These are phyloP conservation scores for Stichodactyla mertensii DNA, from an alignment of 64 coral and sea anemone genomes.

Conservation along the genomic window DNA sequence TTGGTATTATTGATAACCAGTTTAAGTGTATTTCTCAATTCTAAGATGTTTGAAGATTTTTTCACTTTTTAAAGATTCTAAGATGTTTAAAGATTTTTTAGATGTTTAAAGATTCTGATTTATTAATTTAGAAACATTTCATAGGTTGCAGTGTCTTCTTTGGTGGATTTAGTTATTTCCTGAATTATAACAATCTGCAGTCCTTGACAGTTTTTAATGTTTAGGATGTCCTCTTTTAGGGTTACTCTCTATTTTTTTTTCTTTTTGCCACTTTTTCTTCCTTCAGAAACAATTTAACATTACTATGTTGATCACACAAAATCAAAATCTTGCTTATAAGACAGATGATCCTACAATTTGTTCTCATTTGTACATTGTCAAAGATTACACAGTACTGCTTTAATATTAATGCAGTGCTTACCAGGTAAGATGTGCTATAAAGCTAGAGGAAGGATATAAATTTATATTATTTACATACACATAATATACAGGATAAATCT, in stretches of 20 bases:
- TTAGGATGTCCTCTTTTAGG: no score
- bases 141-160: background rate
- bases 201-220: no score
- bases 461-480: background rate
- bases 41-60: background rate
- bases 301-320: no score
- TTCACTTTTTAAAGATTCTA: no score
- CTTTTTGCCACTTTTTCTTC: no score
- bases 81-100: background rate
- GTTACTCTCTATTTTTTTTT: no score
- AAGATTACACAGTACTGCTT: background rate
- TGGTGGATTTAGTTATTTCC: no score
- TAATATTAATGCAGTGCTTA: background rate
- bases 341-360: no score
- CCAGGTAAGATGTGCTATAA: background rate
- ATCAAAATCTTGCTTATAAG: no score
- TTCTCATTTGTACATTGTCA: background rate
- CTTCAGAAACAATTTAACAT: no score
- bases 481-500: background rate
- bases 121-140: background rate
- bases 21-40: background rate
- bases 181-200: no score
- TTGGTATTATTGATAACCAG: background rate
- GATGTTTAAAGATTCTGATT: background rate
- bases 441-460: background rate